A percentile compares a stretch with the other conserved stretches of the same genome.
Evolutionary conservation across 30 jellyfish, hydroid and myxozoan genomes (phyloP).

Genomic region (Turritopsis rubra): DNA sequence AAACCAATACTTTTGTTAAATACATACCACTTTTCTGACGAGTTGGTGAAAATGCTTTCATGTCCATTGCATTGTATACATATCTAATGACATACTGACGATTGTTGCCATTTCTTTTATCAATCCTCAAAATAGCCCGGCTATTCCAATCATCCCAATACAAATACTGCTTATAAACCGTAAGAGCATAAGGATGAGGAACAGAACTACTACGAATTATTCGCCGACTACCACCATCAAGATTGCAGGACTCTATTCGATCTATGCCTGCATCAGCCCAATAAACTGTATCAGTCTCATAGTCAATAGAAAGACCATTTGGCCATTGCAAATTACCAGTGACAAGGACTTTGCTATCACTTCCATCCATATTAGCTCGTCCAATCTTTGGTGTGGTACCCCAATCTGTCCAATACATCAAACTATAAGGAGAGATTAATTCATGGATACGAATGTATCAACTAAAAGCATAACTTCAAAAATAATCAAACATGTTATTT

Average conservation of each 20-base stretch:
- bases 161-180: constrained; percentile 34
- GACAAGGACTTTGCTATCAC: constrained; percentile 31
- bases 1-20: not conserved
- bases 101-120: not conserved
- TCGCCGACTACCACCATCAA: constrained; percentile 54
- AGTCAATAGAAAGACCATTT: constrained; percentile 75
- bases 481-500: not conserved
- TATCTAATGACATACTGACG: constrained; percentile 19
- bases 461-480: not conserved
- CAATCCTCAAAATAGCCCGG: constrained; percentile 38
- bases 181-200: constrained; percentile 65
- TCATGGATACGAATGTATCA: not conserved
- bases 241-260: constrained; percentile 54
- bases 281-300: constrained; percentile 32
- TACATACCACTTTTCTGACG: constrained; percentile 28
- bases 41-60: constrained; percentile 68
- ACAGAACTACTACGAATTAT: not conserved
- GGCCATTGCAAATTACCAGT: constrained; percentile 52
- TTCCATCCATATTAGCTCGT: constrained; percentile 75
- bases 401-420: constrained; percentile 96
- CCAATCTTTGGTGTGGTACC: constrained; percentile 57
- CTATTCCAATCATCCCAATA: constrained; percentile 90
- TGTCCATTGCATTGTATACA: constrained; percentile 56
- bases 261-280: constrained; percentile 89
- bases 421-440: constrained; percentile 27